Conservation (phyloP, 2,113 vertebrate genomes). For the Natator depressus region DNA sequence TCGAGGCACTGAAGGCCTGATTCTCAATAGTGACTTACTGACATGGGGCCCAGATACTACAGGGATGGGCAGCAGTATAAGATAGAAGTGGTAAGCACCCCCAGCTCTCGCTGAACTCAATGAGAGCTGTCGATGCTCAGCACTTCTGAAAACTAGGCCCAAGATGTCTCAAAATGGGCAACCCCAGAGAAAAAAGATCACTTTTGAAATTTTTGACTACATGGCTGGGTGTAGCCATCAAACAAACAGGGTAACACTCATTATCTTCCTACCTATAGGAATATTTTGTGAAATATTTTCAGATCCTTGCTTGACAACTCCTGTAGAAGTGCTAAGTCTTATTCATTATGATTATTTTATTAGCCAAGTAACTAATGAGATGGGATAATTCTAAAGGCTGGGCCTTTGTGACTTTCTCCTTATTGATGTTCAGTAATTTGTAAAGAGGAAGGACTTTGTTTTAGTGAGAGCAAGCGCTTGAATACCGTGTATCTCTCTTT, state of each 20-base stretch:
- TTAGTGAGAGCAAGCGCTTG: slow-evolving; percentile 60
- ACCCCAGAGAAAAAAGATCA: not conserved
- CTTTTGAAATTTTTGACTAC: not conserved
- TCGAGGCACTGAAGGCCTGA: rapidly evolving
- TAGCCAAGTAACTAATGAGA: not conserved
- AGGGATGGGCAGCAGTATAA: not conserved
- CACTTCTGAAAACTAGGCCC: not conserved
- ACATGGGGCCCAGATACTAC: not conserved
- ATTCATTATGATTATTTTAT: not conserved
- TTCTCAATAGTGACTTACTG: not conserved
- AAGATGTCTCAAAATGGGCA: not conserved
- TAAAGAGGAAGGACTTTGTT: slow-evolving; percentile 61
- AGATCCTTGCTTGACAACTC: not conserved
- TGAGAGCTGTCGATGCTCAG: not conserved
- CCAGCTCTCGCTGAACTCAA: not conserved
- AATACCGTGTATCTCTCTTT: slow-evolving; percentile 42
- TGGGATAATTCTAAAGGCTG: not conserved
- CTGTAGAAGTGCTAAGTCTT: rapidly evolving
- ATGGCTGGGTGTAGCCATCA: not conserved
- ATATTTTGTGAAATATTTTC: not conserved
- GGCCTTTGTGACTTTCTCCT: not conserved
- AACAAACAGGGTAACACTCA: rapidly evolving
- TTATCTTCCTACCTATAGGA: not conserved
- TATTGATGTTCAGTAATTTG: slow-evolving; percentile 34
- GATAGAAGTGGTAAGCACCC: rapidly evolving